phyloP scores from a whole-genome alignment of 2,888 invertebrate species.

The Byasa hedistus region DNA sequence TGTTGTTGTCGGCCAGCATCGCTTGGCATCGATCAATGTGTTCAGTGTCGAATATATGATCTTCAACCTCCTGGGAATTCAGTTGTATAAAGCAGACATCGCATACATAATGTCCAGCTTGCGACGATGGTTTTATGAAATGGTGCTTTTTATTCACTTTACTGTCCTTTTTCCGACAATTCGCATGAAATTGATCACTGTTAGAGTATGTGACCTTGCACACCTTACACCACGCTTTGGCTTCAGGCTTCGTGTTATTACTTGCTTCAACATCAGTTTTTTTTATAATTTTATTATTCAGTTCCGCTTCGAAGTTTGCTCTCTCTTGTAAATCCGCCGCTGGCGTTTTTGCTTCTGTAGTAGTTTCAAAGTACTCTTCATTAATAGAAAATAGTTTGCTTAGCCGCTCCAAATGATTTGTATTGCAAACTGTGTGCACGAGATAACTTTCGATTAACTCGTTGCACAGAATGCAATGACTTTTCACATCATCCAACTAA shows the following conservation, averaged over 20 bases:
- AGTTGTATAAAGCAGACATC: neutral
- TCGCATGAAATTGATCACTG: neutral
- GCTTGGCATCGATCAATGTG: neutral
- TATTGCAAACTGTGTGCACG: neutral
- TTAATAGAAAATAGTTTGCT: neutral
- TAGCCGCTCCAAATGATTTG: neutral
- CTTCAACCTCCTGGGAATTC: neutral
- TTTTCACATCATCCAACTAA: constrained; percentile 5
- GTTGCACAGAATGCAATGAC: constrained; percentile 19
- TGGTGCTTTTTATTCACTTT: neutral
- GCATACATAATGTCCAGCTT: neutral
- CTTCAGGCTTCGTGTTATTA: neutral
- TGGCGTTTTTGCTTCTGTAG: neutral
- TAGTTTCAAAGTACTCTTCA: neutral
- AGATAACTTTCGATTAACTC: constrained; percentile 8
- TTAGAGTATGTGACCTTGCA: neutral
- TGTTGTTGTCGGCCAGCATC: neutral
- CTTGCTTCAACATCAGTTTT: neutral
- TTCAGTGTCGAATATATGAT: neutral
- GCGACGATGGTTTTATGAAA: neutral
- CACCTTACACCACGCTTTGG: neutral
- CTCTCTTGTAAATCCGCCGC: neutral
- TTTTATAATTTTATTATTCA: neutral
- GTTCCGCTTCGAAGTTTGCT: neutral
- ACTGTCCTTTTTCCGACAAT: neutral